Conservation (phyloP, 1,140 invertebrate species). For the Physella acuta region DNA sequence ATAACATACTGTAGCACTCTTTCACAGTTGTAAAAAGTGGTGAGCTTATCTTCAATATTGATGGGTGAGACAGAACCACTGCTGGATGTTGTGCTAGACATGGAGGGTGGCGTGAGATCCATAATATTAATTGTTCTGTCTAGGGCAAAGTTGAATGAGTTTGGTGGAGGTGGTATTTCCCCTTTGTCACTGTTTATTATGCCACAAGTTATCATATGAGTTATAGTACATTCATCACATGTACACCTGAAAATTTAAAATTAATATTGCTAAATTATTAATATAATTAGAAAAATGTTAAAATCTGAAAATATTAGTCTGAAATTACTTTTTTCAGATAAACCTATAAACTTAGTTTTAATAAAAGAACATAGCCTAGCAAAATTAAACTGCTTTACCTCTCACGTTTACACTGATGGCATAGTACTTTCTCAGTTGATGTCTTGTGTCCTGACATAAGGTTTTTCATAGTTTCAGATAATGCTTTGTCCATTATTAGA, state of each 20-base stretch:
- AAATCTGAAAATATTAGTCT: too few relatives aligned
- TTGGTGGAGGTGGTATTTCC: conserved; percentile 33
- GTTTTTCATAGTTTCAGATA: conserved; percentile 56
- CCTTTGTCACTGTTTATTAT: conserved; percentile 55
- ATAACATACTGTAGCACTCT: conserved; percentile 35
- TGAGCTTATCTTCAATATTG: conserved; percentile 49
- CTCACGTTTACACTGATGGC: conserved; percentile 55
- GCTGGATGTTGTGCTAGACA: conserved; percentile 56
- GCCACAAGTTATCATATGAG: conserved; percentile 59
- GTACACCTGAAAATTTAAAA: conserved; percentile 52
- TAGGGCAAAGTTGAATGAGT: conserved; percentile 43
- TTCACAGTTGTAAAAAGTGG: conserved; percentile 39
- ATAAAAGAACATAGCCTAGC: too few relatives aligned
- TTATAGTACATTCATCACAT: conserved; percentile 60
- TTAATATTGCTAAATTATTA: neutral
- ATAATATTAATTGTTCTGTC: conserved; percentile 51
- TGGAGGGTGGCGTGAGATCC: conserved; percentile 55
- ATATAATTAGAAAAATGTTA: too few relatives aligned
- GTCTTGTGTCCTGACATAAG: conserved; percentile 52
- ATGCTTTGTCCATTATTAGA: conserved; percentile 50
- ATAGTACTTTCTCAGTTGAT: conserved; percentile 46
- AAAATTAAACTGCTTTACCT: too few relatives aligned
- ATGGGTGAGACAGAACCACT: conserved; percentile 56
- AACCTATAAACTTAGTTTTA: too few relatives aligned
- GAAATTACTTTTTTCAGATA: too few relatives aligned